These are phyloP conservation scores for Corythucha ciliata DNA, from an alignment of 2,888 invertebrate species.

Conservation along the genomic window DNA sequence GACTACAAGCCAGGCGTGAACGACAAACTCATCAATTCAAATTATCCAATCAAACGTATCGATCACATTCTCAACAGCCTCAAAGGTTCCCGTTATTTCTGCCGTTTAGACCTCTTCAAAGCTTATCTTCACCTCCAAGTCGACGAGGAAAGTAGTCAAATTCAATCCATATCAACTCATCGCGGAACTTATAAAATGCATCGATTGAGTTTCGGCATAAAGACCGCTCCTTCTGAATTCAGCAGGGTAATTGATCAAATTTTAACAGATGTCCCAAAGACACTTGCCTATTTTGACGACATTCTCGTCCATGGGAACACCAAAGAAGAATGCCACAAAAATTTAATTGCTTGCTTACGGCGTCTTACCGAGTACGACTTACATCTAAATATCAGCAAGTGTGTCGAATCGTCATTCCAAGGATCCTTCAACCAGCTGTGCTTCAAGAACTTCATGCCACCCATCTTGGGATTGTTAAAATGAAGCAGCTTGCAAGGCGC, in stretches of 20 bases:
- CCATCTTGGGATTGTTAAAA: constrained; percentile 36
- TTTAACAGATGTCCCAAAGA: constrained; percentile 15
- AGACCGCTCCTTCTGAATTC: constrained; percentile 18
- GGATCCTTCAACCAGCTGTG: constrained; percentile 25
- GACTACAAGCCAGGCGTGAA: constrained; percentile 36
- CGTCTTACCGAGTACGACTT: constrained; percentile 8
- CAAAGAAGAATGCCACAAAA: constrained; percentile 21
- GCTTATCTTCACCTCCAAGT: constrained; percentile 32
- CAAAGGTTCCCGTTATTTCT: background rate
- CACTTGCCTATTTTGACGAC: constrained; percentile 31
- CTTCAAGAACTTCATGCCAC: constrained; percentile 34
- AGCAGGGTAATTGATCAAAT: constrained; percentile 20
- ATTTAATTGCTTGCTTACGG: background rate
- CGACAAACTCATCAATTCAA: constrained; percentile 28
- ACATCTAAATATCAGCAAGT: constrained; percentile 14
- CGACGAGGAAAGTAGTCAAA: constrained; percentile 18
- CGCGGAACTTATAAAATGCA: constrained; percentile 12
- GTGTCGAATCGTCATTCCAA: constrained; percentile 29
- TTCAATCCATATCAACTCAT: constrained; percentile 24
- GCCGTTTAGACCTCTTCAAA: constrained; percentile 24
- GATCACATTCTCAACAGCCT: constrained; percentile 18
- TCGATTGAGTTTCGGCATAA: constrained; percentile 10
- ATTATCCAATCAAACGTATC: constrained; percentile 30
- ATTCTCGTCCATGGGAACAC: constrained; percentile 31
- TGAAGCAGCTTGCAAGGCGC: constrained; percentile 36